Base-by-base conservation (phyloP, 2,888 invertebrate genomes). In the Keiferia lycopersicella region DNA sequence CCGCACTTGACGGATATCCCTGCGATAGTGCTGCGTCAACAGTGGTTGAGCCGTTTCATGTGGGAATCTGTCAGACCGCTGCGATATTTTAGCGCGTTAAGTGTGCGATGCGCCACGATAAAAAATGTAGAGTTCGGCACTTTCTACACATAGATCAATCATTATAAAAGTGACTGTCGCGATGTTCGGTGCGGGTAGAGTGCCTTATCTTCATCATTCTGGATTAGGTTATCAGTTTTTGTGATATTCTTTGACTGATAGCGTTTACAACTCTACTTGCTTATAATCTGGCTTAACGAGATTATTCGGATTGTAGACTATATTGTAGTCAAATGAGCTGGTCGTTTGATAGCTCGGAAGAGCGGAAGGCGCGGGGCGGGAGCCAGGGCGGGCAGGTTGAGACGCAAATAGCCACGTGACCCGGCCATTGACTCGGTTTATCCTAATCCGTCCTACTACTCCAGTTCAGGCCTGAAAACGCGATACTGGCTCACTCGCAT, bases 371-470 rank as follows among this genome's bases (percentile, higher is more conserved):
- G 78, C 80, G 85, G 83, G 83, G 80, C 81, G 73, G 70, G 84
- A 72, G 76, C 73, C 72, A 76, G 69, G 74, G 69, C 77, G 76
- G 73, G 71, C 71, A 78, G 76, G 78, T 69, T 75, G 73, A 82
- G 80, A 87, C 88, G 81, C 83, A 91, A 91, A 91, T 91, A 91
- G 87, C 86, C 79, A 79, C 81, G 84, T 90, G 91, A 91, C 91
- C 91, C 91, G 91, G 91, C 89, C 91, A 83, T 91, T 91, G 91
- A 91, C 91, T 91, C 86, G 87, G 85, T 86, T 89, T 87, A 86
- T 89, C 90, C 91, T 91, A 89, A 91, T 87, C 90, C 89, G 91
- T 85, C 89, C 91, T 83, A 91, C 91, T 91, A 91, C 87, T 91
- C 91, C 84, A 91, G 80, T 88, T 91, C 83, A 82, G 78, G 73